Evolutionary conservation across 2,888 invertebrate genomes (phyloP).

Genomic region (Drosophila meridionalis): DNA sequence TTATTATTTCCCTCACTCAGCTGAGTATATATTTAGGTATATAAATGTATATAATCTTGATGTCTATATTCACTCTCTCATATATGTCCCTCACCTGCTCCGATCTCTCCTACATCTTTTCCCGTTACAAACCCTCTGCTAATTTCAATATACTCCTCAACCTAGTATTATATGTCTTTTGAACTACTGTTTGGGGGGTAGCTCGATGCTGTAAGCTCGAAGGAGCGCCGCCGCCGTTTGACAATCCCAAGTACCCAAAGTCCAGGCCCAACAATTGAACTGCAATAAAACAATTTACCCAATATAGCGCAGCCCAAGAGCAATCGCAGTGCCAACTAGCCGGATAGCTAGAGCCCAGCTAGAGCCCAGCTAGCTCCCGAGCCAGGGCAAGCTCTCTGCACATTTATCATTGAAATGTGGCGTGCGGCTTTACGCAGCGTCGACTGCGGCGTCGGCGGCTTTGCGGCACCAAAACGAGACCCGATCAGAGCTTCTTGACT

Average conservation of each 20-base stretch:
- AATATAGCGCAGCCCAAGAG: constrained; percentile 78
- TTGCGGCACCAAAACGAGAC: constrained; percentile 82
- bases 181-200: constrained; percentile 60
- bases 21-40: no score
- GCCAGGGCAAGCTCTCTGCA: constrained; percentile 52
- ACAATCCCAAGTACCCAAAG: constrained; percentile 64
- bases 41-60: no score
- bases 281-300: constrained; percentile 84
- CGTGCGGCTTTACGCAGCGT: constrained; percentile 68
- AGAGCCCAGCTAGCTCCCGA: background rate
- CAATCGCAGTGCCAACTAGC: constrained; percentile 68
- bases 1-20: no score
- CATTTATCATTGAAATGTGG: constrained; percentile 83
- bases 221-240: constrained; percentile 79
- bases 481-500: constrained; percentile 73
- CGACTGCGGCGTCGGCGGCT: constrained; percentile 56
- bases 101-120: background rate
- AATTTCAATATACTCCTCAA: background rate
- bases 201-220: constrained; percentile 75
- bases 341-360: constrained; percentile 5
- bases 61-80: no score
- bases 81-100: no score
- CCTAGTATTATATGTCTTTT: constrained; percentile 29
- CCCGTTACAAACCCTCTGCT: background rate
- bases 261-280: constrained; percentile 80